Percentiles rank a stretch among this genome's conserved stretches.
These are phyloP conservation scores for Eleutherodactylus coqui DNA, from an alignment of 2,797 vertebrate genomes.

Conservation along the genomic window DNA sequence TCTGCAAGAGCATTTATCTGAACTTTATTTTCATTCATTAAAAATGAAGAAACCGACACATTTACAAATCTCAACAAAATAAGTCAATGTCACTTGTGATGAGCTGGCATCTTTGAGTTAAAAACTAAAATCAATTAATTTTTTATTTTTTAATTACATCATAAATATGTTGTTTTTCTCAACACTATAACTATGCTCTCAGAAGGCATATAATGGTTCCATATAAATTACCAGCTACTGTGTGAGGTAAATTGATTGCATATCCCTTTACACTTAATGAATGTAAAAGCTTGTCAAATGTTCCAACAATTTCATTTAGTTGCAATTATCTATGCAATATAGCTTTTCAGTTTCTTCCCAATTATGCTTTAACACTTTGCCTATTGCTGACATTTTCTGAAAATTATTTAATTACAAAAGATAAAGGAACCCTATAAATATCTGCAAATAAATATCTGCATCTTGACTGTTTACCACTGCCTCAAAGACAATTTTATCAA, in stretches of 20 bases:
- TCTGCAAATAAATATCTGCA: background rate
- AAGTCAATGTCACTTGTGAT: slow-evolving; percentile 53
- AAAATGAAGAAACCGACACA: slow-evolving; percentile 18
- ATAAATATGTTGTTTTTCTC: slow-evolving; percentile 64
- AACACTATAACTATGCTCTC: slow-evolving; percentile 60
- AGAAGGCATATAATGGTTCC: slow-evolving; percentile 55
- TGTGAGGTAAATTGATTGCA: slow-evolving; percentile 62
- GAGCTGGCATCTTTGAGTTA: slow-evolving; percentile 55
- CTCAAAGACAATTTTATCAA: too few species aligned
- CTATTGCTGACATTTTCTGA: background rate
- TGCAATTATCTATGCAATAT: slow-evolving; percentile 27
- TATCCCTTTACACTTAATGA: slow-evolving; percentile 64
- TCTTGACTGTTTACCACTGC: background rate
- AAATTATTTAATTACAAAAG: slow-evolving; percentile 24
- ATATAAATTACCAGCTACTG: slow-evolving; percentile 61
- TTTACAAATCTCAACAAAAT: slow-evolving; percentile 25
- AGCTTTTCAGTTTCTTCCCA: slow-evolving; percentile 53
- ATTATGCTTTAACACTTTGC: slow-evolving; percentile 57
- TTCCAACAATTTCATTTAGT: slow-evolving; percentile 50
- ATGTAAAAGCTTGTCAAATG: slow-evolving; percentile 64
- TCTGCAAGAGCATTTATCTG: slow-evolving; percentile 22
- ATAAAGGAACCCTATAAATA: background rate
- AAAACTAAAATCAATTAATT: slow-evolving; percentile 61
- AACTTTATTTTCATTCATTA: slow-evolving; percentile 43
- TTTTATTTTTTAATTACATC: slow-evolving; percentile 63